These are phyloP conservation scores for Acrobasis consociella DNA, from an alignment of 2,888 invertebrate genomes.

Conservation along the genomic window DNA sequence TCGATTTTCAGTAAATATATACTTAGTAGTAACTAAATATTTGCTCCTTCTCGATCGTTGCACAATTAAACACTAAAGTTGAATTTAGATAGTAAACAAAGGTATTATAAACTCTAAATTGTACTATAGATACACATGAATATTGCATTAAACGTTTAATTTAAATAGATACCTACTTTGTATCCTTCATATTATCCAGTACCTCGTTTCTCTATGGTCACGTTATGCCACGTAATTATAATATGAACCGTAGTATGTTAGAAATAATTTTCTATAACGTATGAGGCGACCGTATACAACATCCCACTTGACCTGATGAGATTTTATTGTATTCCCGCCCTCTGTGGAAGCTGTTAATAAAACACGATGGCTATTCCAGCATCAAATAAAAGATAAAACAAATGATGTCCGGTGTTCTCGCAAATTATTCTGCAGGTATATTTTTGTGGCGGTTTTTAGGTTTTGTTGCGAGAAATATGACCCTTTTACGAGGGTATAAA, in stretches of 20 bases:
- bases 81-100: background rate
- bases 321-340: conserved; percentile 15
- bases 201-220: too few relatives aligned
- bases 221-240: background rate
- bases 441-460: conserved; percentile 13
- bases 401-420: conserved; percentile 18
- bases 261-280: conserved; percentile 5
- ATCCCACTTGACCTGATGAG: conserved; percentile 18
- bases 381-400: conserved; percentile 17
- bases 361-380: conserved; percentile 16
- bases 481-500: conserved; percentile 2
- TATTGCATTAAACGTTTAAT: too few relatives aligned
- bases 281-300: background rate
- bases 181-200: too few relatives aligned
- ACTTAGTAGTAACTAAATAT: background rate
- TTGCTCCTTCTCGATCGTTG: background rate
- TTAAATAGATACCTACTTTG: too few relatives aligned
- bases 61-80: background rate
- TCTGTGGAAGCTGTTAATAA: conserved; percentile 19
- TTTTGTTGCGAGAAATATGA: conserved; percentile 10
- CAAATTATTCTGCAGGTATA: conserved; percentile 7
- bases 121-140: too few relatives aligned
- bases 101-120: too few relatives aligned
- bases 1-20: conserved; percentile 8
- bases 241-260: background rate